These are phyloP conservation scores for Characodon lateralis DNA, from an alignment of 2,797 vertebrate species.

Conservation along the genomic window DNA sequence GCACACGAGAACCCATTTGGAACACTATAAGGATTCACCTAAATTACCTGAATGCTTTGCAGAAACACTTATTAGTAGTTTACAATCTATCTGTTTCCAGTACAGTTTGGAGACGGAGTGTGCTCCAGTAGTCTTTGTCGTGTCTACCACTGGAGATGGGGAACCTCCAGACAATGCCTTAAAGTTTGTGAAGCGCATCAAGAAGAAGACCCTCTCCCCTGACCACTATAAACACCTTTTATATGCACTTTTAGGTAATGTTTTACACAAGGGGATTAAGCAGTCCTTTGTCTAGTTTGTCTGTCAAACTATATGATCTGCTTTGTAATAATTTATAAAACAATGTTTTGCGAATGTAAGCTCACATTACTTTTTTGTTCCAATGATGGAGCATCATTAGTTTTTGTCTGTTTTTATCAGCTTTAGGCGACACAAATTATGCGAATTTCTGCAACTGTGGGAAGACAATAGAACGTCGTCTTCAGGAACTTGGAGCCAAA, in stretches of 20 bases:
- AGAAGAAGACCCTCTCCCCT: slow-evolving; percentile 77
- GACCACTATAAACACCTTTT: slow-evolving; percentile 86
- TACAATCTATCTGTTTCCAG: slow-evolving; percentile 70
- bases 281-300: not conserved
- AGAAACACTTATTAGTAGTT: slow-evolving; percentile 11
- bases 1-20: not conserved
- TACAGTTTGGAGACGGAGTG: slow-evolving; percentile 89
- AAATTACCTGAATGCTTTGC: not conserved
- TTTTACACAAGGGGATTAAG: not conserved
- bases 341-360: not conserved
- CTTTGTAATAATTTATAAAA: slow-evolving; percentile 4
- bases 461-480: slow-evolving; percentile 87
- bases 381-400: slow-evolving; percentile 17
- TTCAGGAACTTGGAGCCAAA: slow-evolving; percentile 90
- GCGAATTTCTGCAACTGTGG: slow-evolving; percentile 96
- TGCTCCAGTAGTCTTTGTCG: slow-evolving; percentile 89
- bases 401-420: slow-evolving; percentile 69
- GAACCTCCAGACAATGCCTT: slow-evolving; percentile 91
- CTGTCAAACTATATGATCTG: not conserved
- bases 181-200: slow-evolving; percentile 88
- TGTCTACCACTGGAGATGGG: slow-evolving; percentile 94
- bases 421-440: slow-evolving; percentile 95
- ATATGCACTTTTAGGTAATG: slow-evolving; percentile 91
- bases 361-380: slow-evolving; percentile 20
- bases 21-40: not conserved